Base-by-base conservation (phyloP, 2,797 vertebrate species). In the Myiotriccus ornatus region DNA sequence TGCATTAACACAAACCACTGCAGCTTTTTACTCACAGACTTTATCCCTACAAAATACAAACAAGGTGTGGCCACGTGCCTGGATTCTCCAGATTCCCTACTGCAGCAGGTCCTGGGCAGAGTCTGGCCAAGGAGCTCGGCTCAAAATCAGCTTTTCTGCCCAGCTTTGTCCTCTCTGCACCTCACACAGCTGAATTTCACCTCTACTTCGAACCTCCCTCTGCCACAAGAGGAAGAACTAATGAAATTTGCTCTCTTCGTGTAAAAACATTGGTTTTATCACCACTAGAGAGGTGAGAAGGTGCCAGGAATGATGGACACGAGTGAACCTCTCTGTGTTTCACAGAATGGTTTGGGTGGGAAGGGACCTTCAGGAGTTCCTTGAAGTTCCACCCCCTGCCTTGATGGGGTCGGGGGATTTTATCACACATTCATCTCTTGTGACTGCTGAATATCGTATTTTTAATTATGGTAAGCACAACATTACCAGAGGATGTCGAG, bases 21-120 rank as follows among this genome's bases (percentile, higher is more conserved):
- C 28, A 13, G 37, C 28, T 27, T 25, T 14, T 8, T 8, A 7
- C 6, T n/a, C 25, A 15, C 20, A n/a, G 32, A 34, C 17, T 30
- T 19, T 21, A 9, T 12, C 6, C 0, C 15, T 14, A 39, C 2
- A 12, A 32, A 64, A 78, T 3, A 56, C 34, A 60, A 53, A 12
- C 24, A 17, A 30, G 9, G 32, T 0, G 0, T 2, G 28, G 32
- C 21, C 67, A 53, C 11, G 1, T 2, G 8, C 41, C 60, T 20
- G 21, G 23, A 10, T 28, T 35, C 63, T 53, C 73, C 7, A 9
- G 12, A 41, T 34, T 32, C 1, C 0, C 35, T 87, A 14, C 43
- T 10, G 7, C 1, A 0, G 34, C 34, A 63, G 39, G 23, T 43
- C 55, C 62, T 32, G 47, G 10, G 35, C 11, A 43, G 23, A 23